phyloP scores from a whole-genome alignment of 2,888 invertebrate genomes.

The Macrophya alboannulata region DNA sequence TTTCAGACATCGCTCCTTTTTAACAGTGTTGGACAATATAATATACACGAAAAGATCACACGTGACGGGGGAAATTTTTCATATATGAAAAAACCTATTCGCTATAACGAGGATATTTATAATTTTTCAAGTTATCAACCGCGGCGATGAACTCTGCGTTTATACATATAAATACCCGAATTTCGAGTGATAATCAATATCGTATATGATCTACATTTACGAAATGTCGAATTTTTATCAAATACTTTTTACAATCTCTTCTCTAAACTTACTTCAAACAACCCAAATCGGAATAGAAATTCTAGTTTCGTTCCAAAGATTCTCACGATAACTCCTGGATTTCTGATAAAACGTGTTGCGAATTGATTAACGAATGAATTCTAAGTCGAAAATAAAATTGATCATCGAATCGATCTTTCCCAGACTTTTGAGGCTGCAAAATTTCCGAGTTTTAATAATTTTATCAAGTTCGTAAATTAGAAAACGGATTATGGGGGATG shows the following conservation, averaged over 20 bases:
- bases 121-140: neutral
- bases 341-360: too few relatives aligned
- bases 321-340: neutral
- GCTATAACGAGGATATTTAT: neutral
- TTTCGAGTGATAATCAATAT: neutral
- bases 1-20: conserved; percentile 26
- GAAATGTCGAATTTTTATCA: neutral
- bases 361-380: neutral
- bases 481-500: neutral
- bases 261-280: too few relatives aligned
- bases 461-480: neutral
- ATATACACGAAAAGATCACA: conserved; percentile 38
- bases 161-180: neutral
- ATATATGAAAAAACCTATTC: neutral
- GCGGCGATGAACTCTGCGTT: neutral
- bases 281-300: neutral
- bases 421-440: neutral
- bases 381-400: too few relatives aligned
- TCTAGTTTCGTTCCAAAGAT: neutral
- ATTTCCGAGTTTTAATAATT: neutral
- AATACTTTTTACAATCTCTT: too few relatives aligned
- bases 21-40: conserved; percentile 30
- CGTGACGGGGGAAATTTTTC: neutral
- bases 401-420: neutral
- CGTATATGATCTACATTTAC: neutral